These are phyloP conservation scores for Lumbricus terrestris DNA, from an alignment of 2,888 invertebrate species.

Conservation along the genomic window DNA sequence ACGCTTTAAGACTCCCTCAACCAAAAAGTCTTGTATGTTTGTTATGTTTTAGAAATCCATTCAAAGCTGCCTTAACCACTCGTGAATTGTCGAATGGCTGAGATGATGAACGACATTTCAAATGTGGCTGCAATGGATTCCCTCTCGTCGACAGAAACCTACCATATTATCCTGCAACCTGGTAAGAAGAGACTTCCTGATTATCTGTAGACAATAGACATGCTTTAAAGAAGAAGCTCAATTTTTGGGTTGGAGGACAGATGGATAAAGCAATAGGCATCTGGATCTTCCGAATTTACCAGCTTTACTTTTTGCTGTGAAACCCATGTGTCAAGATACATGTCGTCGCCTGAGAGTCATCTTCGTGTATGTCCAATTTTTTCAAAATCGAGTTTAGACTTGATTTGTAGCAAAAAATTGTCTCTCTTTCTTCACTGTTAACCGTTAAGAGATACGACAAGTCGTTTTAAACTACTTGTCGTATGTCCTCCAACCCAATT, in stretches of 20 bases:
- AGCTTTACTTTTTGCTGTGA: background rate
- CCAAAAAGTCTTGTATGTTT: background rate
- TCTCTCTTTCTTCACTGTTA: too few relatives aligned
- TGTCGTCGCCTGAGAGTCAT: background rate
- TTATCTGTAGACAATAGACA: background rate
- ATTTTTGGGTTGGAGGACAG: background rate
- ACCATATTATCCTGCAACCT: conserved; percentile 9
- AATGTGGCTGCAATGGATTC: background rate
- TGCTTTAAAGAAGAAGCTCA: background rate
- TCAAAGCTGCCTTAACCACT: background rate
- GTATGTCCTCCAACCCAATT: too few relatives aligned
- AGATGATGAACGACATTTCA: background rate
- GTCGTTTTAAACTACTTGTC: too few relatives aligned
- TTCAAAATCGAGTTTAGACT: too few relatives aligned
- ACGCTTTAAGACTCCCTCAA: background rate
- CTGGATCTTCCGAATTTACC: background rate
- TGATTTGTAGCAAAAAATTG: too few relatives aligned
- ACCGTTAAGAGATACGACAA: too few relatives aligned
- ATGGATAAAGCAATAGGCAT: too few relatives aligned
- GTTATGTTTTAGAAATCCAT: background rate
- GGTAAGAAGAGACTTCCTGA: background rate
- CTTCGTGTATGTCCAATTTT: too few relatives aligned
- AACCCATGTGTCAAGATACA: too few relatives aligned
- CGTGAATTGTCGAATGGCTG: background rate
- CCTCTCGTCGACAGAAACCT: background rate